phyloP scores from a whole-genome alignment of 2,113 vertebrate genomes.

The Sander lucioperca region DNA sequence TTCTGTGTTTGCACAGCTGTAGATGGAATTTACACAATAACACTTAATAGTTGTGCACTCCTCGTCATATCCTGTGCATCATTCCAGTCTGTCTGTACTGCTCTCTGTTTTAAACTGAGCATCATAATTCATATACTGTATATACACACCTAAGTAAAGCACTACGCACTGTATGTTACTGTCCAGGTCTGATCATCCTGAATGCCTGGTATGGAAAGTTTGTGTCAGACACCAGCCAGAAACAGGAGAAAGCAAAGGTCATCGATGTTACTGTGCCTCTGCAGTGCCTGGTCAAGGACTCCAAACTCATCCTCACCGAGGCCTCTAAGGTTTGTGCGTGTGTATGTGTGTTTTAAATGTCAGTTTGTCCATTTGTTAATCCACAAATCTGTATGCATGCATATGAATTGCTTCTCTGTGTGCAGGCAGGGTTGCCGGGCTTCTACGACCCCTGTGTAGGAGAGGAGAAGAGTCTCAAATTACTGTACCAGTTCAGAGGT shows the following conservation, averaged over 20 bases:
- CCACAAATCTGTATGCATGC: neutral
- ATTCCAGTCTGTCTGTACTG: neutral
- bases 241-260: slow-evolving; percentile 91
- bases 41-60: neutral
- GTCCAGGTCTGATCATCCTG: slow-evolving; percentile 92
- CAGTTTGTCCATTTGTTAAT: neutral
- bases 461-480: slow-evolving; percentile 95
- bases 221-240: slow-evolving; percentile 92
- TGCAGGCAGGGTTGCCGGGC: slow-evolving; percentile 92
- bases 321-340: slow-evolving; percentile 90
- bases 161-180: neutral
- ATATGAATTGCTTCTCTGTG: slow-evolving; percentile 17
- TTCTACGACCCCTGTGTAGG: slow-evolving; percentile 97
- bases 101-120: neutral
- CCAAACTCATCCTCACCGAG: slow-evolving; percentile 96
- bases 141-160: neutral
- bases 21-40: neutral
- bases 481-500: slow-evolving; percentile 97
- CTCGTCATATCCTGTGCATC: neutral
- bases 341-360: neutral
- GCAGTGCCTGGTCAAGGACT: slow-evolving; percentile 97
- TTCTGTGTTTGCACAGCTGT: neutral
- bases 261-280: slow-evolving; percentile 96
- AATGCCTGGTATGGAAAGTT: slow-evolving; percentile 98
- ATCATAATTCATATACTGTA: neutral